Evolutionary conservation across 2,113 vertebrate genomes (phyloP).

Genomic region (Rhea pennata): DNA sequence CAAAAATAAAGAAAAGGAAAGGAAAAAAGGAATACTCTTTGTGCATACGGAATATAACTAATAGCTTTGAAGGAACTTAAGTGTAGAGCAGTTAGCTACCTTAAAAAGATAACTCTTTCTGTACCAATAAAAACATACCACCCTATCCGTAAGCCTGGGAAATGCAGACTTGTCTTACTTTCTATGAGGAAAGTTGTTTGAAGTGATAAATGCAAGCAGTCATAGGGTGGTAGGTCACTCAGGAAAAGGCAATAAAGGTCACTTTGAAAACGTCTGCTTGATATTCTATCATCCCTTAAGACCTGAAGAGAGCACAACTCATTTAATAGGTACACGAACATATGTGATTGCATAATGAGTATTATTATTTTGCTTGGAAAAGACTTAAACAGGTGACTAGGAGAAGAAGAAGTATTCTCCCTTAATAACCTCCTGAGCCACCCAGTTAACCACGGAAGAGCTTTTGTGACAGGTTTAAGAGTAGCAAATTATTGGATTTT

Average conservation of each 20-base stretch:
- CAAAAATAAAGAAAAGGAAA: not conserved
- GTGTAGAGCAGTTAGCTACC: not conserved
- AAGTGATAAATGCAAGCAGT: constrained; percentile 36
- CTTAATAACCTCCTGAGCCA: constrained; percentile 30
- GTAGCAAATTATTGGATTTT: constrained; percentile 11
- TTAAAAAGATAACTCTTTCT: constrained; percentile 3
- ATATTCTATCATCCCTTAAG: constrained; percentile 55
- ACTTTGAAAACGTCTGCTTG: constrained; percentile 64
- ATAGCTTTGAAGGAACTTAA: not conserved
- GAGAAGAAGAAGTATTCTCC: constrained; percentile 32
- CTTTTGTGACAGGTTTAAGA: constrained; percentile 31
- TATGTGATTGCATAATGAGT: constrained; percentile 61
- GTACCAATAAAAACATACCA: constrained; percentile 14
- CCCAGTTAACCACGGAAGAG: constrained; percentile 42
- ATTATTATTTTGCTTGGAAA: constrained; percentile 61
- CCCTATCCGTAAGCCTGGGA: constrained; percentile 22
- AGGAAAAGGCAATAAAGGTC: constrained; percentile 66
- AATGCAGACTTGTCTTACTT: constrained; percentile 16
- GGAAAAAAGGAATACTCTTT: not conserved
- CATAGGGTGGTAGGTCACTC: constrained; percentile 53
- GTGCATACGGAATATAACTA: not conserved
- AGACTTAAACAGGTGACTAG: constrained; percentile 54
- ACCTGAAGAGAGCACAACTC: constrained; percentile 45
- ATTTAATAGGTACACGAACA: constrained; percentile 45
- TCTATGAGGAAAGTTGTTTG: constrained; percentile 30